Percentiles rank a stretch among this genome's conserved stretches.
Conservation (phyloP, 2,113 vertebrate genomes). For the Climacteris rufus region DNA sequence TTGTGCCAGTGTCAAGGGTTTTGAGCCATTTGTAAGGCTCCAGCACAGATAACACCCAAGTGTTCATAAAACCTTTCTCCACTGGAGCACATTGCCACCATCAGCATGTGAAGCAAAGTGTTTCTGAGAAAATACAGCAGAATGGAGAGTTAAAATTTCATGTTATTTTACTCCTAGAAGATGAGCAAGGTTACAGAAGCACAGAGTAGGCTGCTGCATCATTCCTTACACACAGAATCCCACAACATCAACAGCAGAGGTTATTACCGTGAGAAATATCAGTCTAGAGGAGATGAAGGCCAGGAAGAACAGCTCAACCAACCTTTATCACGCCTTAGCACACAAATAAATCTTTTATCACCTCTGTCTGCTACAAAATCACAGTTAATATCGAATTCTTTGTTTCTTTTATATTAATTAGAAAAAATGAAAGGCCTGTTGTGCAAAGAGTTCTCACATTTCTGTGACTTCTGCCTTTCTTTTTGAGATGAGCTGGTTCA, state of each 20-base stretch:
- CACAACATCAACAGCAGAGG: background rate
- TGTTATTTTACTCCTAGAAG: background rate
- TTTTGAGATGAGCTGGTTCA: background rate
- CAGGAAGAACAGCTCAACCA: background rate
- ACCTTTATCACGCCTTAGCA: background rate
- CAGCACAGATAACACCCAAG: background rate
- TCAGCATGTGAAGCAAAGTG: background rate
- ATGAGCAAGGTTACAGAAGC: background rate
- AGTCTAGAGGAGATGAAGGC: background rate
- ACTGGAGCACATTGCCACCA: background rate
- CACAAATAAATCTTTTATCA: background rate
- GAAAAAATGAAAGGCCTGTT: background rate
- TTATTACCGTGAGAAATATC: rapidly evolving
- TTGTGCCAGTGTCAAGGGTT: background rate
- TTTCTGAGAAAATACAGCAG: background rate
- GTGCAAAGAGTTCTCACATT: background rate
- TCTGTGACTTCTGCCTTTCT: background rate
- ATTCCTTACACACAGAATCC: background rate
- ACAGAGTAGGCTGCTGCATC: rapidly evolving
- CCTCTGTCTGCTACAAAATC: background rate
- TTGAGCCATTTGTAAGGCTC: background rate
- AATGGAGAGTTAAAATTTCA: background rate
- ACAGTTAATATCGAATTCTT: background rate
- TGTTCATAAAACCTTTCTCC: background rate
- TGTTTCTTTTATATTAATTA: background rate